Evolutionary conservation across 2,797 vertebrate genomes (phyloP).

Genomic region (Gymnocypris eckloni): DNA sequence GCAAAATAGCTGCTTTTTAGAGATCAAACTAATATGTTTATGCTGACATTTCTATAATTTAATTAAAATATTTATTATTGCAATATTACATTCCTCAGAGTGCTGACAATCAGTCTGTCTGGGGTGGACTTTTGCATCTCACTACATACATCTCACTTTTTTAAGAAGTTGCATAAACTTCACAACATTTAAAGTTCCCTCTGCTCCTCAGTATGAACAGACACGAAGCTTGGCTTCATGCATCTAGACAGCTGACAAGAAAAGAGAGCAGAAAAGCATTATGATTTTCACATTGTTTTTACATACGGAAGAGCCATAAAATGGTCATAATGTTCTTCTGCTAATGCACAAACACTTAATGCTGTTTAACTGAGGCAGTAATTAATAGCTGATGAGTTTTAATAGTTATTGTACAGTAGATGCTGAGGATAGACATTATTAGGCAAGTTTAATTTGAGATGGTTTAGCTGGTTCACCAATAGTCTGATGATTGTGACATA

Average conservation of each 20-base stretch:
- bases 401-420: constrained; percentile 30
- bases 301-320: constrained; percentile 38
- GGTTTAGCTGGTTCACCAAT: background rate
- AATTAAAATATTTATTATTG: too few relatives aligned
- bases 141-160: background rate
- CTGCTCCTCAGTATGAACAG: background rate
- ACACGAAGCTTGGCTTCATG: background rate
- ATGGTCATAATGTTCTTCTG: constrained; percentile 41
- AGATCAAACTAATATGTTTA: background rate
- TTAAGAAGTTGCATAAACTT: background rate
- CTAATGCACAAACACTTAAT: constrained; percentile 50
- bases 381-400: too few relatives aligned
- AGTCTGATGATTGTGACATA: background rate
- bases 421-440: constrained; percentile 22
- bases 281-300: background rate
- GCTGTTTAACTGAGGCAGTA: constrained; percentile 17
- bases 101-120: background rate
- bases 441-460: constrained; percentile 19
- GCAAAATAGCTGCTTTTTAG: background rate
- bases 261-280: background rate
- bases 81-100: too few relatives aligned
- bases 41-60: background rate
- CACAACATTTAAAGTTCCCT: background rate
- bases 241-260: background rate
- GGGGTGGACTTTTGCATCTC: background rate